These are phyloP conservation scores for Holotrichia oblita DNA, from an alignment of 1,140 invertebrate species.

Conservation along the genomic window DNA sequence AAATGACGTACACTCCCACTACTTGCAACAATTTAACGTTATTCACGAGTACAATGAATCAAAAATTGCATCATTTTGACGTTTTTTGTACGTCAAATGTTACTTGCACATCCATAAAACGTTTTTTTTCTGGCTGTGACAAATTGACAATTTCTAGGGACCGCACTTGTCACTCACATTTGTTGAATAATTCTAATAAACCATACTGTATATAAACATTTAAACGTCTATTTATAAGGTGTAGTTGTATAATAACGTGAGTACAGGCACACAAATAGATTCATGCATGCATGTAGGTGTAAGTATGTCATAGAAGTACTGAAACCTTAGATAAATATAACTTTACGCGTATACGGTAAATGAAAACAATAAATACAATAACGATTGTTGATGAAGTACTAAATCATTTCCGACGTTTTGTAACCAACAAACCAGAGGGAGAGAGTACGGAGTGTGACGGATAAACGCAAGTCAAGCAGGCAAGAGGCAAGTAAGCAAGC, in stretches of 20 bases:
- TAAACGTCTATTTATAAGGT: neutral
- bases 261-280: neutral
- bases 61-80: too few species aligned
- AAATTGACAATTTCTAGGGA: too few species aligned
- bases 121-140: too few species aligned
- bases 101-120: too few species aligned
- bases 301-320: neutral
- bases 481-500: neutral
- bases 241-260: constrained; percentile 17
- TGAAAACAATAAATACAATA: neutral
- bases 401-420: constrained; percentile 8
- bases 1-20: too few species aligned
- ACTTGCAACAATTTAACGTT: too few species aligned
- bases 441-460: neutral
- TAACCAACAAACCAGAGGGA: too few species aligned
- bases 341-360: neutral
- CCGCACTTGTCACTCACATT: too few species aligned
- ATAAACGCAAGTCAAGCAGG: neutral
- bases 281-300: neutral
- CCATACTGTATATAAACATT: too few species aligned
- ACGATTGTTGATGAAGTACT: neutral
- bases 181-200: too few species aligned
- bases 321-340: constrained; percentile 21
- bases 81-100: too few species aligned
- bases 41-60: too few species aligned